Percentiles rank a stretch among this genome's conserved stretches.
Evolutionary conservation across 2,888 invertebrate genomes (phyloP).

Genomic region (Chaetogeoica ovagalla): DNA sequence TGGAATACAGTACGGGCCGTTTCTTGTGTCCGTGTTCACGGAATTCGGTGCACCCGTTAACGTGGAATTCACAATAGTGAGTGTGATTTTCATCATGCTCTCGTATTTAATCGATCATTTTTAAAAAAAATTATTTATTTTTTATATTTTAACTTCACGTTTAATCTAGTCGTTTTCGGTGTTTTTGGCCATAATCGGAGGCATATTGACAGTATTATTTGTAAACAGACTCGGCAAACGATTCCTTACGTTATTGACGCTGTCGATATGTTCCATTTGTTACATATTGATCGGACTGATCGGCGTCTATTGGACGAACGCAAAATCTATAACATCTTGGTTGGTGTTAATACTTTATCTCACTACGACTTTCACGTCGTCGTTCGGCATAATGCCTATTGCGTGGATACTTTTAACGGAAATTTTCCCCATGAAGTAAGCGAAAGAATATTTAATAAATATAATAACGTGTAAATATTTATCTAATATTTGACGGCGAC

Average conservation of each 20-base stretch:
- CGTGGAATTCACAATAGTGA: slow-evolving; percentile 39
- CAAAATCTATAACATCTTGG: slow-evolving; percentile 14
- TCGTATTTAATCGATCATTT: background rate
- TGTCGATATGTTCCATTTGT: slow-evolving; percentile 24
- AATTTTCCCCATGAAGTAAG: slow-evolving; percentile 48
- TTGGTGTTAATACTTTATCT: slow-evolving; percentile 17
- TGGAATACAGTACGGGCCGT: slow-evolving; percentile 26
- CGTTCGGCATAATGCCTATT: slow-evolving; percentile 30
- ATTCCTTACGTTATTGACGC: slow-evolving; percentile 31
- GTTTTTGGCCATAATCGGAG: slow-evolving; percentile 13
- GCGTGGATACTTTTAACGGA: slow-evolving; percentile 34
- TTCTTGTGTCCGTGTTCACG: slow-evolving; percentile 17
- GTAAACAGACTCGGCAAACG: slow-evolving; percentile 40
- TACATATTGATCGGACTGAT: slow-evolving; percentile 38
- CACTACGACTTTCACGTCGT: slow-evolving; percentile 23
- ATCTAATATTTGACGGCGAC: too few species aligned
- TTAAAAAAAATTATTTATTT: too few species aligned
- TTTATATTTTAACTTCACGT: background rate
- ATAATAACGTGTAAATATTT: too few species aligned
- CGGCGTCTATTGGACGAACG: slow-evolving; percentile 14
- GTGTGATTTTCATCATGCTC: background rate
- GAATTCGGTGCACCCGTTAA: slow-evolving; percentile 38
- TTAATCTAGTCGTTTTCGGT: slow-evolving; percentile 25
- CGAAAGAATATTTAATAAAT: background rate
- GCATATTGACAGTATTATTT: slow-evolving; percentile 17